These are phyloP conservation scores for Phallusia fumigata DNA, from an alignment of 23 tunicate species.

Conservation along the genomic window DNA sequence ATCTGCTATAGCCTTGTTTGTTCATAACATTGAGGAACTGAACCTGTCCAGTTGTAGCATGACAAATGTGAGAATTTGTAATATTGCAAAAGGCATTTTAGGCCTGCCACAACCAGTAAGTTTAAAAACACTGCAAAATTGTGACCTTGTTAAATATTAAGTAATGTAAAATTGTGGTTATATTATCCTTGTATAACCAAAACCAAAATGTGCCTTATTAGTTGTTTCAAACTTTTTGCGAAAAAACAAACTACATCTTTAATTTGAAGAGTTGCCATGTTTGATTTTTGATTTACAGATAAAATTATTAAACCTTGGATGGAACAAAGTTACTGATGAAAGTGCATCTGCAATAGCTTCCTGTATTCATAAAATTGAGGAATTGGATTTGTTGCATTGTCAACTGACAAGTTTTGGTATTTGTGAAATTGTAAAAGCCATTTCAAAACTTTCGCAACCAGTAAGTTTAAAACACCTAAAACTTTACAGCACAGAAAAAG, in stretches of 20 bases:
- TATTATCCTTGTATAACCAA: no score
- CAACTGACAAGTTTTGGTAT: background rate
- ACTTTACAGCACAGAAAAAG: no score
- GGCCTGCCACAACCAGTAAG: no score
- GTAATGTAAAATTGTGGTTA: no score
- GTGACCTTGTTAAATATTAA: no score
- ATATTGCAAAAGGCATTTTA: no score
- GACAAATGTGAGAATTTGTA: no score
- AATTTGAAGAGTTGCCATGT: background rate
- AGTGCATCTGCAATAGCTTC: constrained; percentile 3
- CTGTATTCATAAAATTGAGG: background rate
- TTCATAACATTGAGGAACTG: no score
- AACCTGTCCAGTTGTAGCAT: no score
- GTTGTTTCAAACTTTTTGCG: background rate
- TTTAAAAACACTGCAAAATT: no score
- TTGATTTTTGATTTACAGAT: background rate
- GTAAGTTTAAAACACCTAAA: background rate
- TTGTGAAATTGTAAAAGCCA: background rate
- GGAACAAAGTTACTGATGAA: background rate
- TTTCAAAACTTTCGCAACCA: background rate
- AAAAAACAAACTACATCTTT: background rate
- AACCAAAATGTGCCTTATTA: no score
- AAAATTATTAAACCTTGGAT: background rate
- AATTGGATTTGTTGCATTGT: background rate
- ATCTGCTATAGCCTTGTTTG: no score